phyloP scores from a whole-genome alignment of 2,888 invertebrate species.

The Elgonia sp. region DNA sequence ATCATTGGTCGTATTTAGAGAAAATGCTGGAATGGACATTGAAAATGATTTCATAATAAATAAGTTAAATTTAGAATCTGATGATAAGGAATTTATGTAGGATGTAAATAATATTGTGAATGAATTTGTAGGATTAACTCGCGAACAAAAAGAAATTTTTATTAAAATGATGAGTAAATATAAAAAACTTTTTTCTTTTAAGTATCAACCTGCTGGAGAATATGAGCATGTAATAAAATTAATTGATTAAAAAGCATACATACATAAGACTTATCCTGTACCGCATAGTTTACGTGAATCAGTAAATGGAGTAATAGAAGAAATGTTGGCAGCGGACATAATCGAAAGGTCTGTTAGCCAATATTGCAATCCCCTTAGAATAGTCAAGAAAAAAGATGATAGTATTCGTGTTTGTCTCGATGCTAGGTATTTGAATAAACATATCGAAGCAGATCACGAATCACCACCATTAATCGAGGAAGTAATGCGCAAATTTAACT shows the following conservation, averaged over 20 bases:
- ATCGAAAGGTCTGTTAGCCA: background rate
- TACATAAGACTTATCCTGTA: background rate
- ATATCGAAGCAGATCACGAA: slow-evolving; percentile 6
- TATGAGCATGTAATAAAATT: slow-evolving; percentile 1
- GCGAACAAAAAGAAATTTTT: background rate
- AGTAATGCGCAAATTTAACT: background rate
- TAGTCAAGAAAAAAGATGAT: background rate
- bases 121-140: background rate
- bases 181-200: background rate
- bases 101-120: background rate
- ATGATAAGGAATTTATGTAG: background rate
- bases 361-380: background rate
- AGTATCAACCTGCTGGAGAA: background rate
- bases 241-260: background rate
- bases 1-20: background rate
- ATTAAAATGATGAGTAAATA: background rate
- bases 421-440: background rate
- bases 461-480: background rate
- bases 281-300: background rate
- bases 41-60: background rate
- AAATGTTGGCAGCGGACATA: background rate
- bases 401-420: background rate
- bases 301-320: background rate
- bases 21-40: background rate
- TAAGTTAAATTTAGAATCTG: background rate